These are phyloP conservation scores for Pectinophora gossypiella DNA, from an alignment of 1,140 invertebrate species.

Conservation along the genomic window DNA sequence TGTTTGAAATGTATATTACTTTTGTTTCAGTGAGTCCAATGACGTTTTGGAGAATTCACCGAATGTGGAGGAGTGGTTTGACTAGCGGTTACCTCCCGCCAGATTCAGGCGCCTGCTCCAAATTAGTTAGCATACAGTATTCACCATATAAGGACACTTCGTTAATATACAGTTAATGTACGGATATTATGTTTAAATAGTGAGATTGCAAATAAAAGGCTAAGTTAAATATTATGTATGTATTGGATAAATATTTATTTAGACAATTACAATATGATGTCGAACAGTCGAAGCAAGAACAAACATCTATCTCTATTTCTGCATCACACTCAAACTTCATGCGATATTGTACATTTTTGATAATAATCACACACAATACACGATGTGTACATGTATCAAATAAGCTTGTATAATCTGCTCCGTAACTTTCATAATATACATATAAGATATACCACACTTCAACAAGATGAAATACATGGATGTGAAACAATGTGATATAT, in stretches of 20 bases:
- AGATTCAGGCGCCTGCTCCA: not conserved
- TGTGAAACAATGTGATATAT: constrained; percentile 16
- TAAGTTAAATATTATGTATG: constrained; percentile 26
- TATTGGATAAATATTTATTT: constrained; percentile 72
- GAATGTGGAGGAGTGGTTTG: constrained; percentile 73
- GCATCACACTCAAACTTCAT: constrained; percentile 49
- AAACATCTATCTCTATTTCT: constrained; percentile 51
- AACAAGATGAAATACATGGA: constrained; percentile 25
- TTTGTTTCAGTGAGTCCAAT: constrained; percentile 84
- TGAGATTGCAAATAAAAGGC: constrained; percentile 25
- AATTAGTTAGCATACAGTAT: not conserved
- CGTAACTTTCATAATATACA: constrained; percentile 62
- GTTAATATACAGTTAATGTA: not conserved
- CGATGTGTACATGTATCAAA: constrained; percentile 34
- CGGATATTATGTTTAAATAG: not conserved
- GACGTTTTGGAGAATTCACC: constrained; percentile 87
- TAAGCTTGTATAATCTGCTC: constrained; percentile 36
- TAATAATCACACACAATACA: constrained; percentile 44
- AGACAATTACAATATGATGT: constrained; percentile 64
- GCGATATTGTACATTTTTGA: constrained; percentile 49
- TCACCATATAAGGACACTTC: not conserved
- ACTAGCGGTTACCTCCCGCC: constrained; percentile 28
- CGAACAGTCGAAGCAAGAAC: constrained; percentile 48
- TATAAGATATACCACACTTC: constrained; percentile 37
- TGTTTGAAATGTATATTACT: constrained; percentile 21